These are phyloP conservation scores for Macrotis lagotis DNA, from an alignment of 2,113 vertebrate genomes.

Conservation along the genomic window DNA sequence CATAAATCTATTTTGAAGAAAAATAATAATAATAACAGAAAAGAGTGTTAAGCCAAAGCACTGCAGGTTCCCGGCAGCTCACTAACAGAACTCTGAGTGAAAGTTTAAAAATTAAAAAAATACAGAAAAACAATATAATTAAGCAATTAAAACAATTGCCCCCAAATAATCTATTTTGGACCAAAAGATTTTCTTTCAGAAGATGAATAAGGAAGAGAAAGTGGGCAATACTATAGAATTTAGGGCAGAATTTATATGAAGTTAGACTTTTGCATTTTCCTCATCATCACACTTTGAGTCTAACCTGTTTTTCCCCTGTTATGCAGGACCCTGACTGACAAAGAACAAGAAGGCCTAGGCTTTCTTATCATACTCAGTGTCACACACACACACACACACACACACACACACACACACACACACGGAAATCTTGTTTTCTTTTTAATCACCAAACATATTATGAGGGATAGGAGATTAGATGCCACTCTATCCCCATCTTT, in stretches of 20 bases:
- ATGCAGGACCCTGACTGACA: neutral
- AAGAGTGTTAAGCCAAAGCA: neutral
- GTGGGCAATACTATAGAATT: neutral
- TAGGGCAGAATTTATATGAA: neutral
- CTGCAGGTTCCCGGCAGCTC: neutral
- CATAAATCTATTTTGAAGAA: neutral
- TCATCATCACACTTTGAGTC: neutral
- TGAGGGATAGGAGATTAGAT: conserved; percentile 5
- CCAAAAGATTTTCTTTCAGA: neutral
- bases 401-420: neutral
- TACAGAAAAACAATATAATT: neutral
- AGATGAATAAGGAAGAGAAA: neutral
- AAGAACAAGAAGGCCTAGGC: neutral
- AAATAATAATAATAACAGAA: neutral
- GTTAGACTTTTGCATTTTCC: neutral
- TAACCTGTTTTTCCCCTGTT: neutral
- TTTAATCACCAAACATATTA: neutral
- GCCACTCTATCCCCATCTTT: conserved; percentile 53
- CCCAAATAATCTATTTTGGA: neutral
- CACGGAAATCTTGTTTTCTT: neutral
- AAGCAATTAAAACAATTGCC: neutral
- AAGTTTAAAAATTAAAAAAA: neutral
- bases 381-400: neutral
- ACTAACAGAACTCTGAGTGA: neutral
- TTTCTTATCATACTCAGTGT: neutral